Base-by-base conservation (phyloP, 2,113 vertebrate genomes). In the Ramphastos sulfuratus region DNA sequence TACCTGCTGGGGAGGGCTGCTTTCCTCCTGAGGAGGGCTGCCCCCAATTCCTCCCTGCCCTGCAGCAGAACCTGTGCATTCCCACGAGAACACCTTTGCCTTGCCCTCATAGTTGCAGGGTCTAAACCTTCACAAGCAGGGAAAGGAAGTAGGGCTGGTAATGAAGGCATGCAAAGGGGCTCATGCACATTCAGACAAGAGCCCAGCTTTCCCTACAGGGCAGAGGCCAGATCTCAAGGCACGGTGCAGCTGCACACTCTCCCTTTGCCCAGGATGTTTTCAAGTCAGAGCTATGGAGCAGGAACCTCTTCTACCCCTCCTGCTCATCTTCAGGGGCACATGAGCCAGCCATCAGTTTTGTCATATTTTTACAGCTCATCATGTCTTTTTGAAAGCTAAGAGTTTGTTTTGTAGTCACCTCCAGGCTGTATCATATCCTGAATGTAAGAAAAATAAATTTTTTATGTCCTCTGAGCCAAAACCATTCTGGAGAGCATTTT, bases 161-260 rank as follows among this genome's bases (percentile, higher is more conserved):
- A 15, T 2, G 5, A 9, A 15, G 63, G 13, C 2, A 3, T 15
- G 66, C 25, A 27, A 33, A 82, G 46, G 37, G 60, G 61, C 39
- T 64, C 15, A 3, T 8, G n/a, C 8, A 16, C 30, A 1, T 25
- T 39, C 77, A 37, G 3, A 66, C 11, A 27, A 12, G 76, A 82
- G 77, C 58, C 10, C 20, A 10, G n/a, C 6, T 46, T 31, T 58
- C 58, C 46, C 15, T 6, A 5, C 0, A 30, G 54, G 30, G 20
- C 46, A 18, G 58, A 15, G 30, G 52, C 37, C 79, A 28, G 58
- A 2, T 6, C 30, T 10, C 46, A 48, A 42, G 31, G 50, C 14
- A 7, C 0, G 3, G 9, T 20, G 28, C 31, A 5, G 19, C 3
- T 28, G 39, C 55, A 5, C 21, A 1, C 18, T 9, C 15, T 20